Base-by-base conservation (phyloP, 1,140 invertebrate species). In the Anadara kagoshimensis region DNA sequence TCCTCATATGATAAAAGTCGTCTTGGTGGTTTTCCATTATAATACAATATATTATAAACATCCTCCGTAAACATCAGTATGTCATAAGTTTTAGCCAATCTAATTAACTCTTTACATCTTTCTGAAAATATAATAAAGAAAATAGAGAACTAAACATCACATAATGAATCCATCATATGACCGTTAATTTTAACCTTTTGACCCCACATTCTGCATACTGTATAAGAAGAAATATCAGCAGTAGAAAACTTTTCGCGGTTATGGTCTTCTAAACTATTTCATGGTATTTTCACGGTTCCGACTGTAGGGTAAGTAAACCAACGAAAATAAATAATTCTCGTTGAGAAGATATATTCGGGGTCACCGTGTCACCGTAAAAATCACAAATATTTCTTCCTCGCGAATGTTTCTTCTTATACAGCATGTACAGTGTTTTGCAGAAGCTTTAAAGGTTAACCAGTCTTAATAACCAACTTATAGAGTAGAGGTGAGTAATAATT, bases 11-110 rank as follows among this genome's bases (percentile, higher is more conserved):
- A 87, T 56, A 92, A 88, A 0, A 93, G 83, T 70, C 92, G 88
- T 45, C 87, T 87, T 16, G 92, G 91, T 29, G 89, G 87, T 18
- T 76, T 80, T 5, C 78, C 78, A 53, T 86, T 89, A 80, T 92
- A 93, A 79, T 91, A 85, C 0, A 94, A 85, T 16, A 94, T 88
- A 81, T 93, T 93, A 58, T 94, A 93, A 14, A 94, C 92, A 85
- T 94, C 93, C 78, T 94, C 93, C 76, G 92, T 92, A 0, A 91
- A 80, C 16, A 94, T 84, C 1, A 92, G 77, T 16, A 93, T 81
- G n/a, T 92, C 89, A 78, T 91, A 88, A 62, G 92, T 90, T 7
- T 91, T 85, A 0, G 92, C 92, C 44, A 93, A 82, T 36, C 88
- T 77, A 0, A 93, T 86, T 53, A 93, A 83, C 14, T 84, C 79